Evolutionary conservation across 2,797 vertebrate genomes (phyloP).

Genomic region (Clarias fuscus): DNA sequence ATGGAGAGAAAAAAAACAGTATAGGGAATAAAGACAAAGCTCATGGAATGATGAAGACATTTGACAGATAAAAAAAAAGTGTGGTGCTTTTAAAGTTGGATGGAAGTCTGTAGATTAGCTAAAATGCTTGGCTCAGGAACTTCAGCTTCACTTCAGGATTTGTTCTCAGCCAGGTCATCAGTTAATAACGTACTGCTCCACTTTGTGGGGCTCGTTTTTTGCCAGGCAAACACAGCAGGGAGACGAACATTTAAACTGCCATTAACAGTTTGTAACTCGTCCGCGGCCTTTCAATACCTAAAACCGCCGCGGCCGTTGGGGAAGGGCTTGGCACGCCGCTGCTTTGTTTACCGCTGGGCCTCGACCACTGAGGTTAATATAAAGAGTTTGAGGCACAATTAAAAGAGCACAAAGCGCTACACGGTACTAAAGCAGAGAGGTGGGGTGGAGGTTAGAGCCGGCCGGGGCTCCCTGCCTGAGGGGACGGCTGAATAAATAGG

Average conservation of each 20-base stretch:
- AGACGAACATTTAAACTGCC: background rate
- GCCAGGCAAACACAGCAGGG: conserved; percentile 14
- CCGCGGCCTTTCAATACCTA: conserved; percentile 27
- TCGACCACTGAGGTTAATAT: conserved; percentile 48
- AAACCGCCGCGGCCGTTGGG: conserved; percentile 32
- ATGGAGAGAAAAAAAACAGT: conserved; percentile 9
- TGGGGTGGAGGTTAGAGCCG: conserved; percentile 53
- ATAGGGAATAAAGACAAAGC: conserved; percentile 57
- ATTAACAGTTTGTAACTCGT: conserved; percentile 41
- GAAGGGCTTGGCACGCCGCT: conserved; percentile 18
- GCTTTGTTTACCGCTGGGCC: conserved; percentile 35
- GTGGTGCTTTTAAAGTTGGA: conserved; percentile 28
- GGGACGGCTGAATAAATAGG: conserved; percentile 78
- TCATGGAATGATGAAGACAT: conserved; percentile 38
- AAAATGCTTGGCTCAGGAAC: conserved; percentile 11
- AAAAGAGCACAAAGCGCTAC: conserved; percentile 40
- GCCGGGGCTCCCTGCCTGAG: conserved; percentile 69
- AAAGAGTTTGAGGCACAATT: conserved; percentile 51
- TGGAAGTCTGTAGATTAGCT: conserved; percentile 33
- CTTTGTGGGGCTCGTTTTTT: conserved; percentile 33
- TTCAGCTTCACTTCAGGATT: conserved; percentile 5
- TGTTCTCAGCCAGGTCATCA: conserved; percentile 10
- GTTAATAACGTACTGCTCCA: conserved; percentile 34
- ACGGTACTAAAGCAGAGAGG: conserved; percentile 31
- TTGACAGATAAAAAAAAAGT: conserved; percentile 41